A percentile compares a stretch with the other conserved stretches of the same genome.
Evolutionary conservation across 37 sponge, comb jelly and placozoan species (phyloP).

Genomic region (Halisarca cf. caerulea): DNA sequence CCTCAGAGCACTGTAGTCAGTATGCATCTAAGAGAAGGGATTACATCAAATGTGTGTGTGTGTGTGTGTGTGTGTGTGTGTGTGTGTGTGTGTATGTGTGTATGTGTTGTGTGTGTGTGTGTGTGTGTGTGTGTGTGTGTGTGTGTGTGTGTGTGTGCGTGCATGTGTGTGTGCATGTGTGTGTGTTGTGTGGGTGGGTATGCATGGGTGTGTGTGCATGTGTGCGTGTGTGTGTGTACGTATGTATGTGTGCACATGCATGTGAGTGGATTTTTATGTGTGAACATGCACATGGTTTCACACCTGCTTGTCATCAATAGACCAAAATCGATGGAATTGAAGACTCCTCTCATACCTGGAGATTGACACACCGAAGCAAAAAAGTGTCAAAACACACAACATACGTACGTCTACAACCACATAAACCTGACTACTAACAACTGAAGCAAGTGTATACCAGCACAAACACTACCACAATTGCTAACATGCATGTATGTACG

Average conservation of each 20-base stretch:
- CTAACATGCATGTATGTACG: no score
- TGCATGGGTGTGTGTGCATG: neutral
- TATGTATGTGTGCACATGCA: no score
- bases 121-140: no score
- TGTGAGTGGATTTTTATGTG: neutral
- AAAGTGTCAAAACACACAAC: no score
- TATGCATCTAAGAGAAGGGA: constrained; percentile 95
- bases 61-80: neutral
- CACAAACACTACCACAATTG: no score
- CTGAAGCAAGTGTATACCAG: no score
- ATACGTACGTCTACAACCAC: no score
- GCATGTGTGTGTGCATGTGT: neutral
- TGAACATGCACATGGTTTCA: no score
- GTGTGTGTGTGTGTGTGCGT: neutral
- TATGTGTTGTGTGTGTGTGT: no score
- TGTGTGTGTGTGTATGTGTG: neutral
- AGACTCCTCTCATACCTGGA: constrained; percentile 82
- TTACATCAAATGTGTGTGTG: neutral
- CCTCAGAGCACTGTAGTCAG: constrained; percentile 91
- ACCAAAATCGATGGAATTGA: constrained; percentile 99
- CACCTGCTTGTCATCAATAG: constrained; percentile 93
- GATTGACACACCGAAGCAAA: neutral
- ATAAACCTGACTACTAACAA: no score
- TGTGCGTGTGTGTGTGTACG: neutral
- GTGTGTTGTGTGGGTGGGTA: neutral